These are phyloP conservation scores for Dasypogon diadema DNA, from an alignment of 2,888 invertebrate species.

Conservation along the genomic window DNA sequence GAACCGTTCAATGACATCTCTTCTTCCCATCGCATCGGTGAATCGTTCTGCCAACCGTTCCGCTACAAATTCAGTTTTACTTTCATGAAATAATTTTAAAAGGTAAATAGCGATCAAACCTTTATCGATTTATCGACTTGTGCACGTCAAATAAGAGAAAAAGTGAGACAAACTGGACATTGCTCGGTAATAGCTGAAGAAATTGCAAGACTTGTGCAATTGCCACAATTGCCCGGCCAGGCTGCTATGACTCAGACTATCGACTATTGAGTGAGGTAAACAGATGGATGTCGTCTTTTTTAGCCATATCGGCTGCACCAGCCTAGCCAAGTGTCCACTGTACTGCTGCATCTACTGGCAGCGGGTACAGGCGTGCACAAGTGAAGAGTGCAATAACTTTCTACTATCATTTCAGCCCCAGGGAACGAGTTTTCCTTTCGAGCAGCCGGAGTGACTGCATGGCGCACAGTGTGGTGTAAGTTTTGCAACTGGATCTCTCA, in stretches of 20 bases:
- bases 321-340: neutral
- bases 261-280: no score
- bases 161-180: slow-evolving; percentile 43
- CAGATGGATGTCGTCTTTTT: slow-evolving; percentile 36
- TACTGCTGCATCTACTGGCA: neutral
- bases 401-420: neutral
- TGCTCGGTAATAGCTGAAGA: slow-evolving; percentile 1
- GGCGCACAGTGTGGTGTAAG: neutral
- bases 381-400: slow-evolving; percentile 25
- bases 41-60: neutral
- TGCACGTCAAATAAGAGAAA: slow-evolving; percentile 26
- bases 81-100: slow-evolving; percentile 34
- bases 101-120: slow-evolving; percentile 32
- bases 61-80: slow-evolving; percentile 27
- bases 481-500: slow-evolving; percentile 13
- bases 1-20: slow-evolving; percentile 26
- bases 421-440: neutral
- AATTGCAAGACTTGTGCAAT: neutral
- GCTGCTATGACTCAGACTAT: slow-evolving; percentile 13
- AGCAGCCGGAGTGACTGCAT: neutral
- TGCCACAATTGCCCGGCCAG: neutral
- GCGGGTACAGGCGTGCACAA: neutral
- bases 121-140: slow-evolving; percentile 29
- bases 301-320: neutral
- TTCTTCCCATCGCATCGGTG: neutral